These are phyloP conservation scores for Reticulitermes speratus DNA, from an alignment of 1,140 invertebrate species.

Conservation along the genomic window DNA sequence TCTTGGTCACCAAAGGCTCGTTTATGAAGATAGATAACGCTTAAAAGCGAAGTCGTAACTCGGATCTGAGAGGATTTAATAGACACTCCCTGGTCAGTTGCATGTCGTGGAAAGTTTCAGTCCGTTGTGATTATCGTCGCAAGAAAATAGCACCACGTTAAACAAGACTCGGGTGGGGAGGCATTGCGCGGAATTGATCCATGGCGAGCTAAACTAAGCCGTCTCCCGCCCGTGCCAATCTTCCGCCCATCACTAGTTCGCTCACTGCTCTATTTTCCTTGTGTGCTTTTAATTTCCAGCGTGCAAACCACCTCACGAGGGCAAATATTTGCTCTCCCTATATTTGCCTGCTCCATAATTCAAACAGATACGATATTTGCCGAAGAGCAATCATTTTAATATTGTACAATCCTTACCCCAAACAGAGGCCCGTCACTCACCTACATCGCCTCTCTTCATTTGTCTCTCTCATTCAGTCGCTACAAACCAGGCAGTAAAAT, in stretches of 20 bases:
- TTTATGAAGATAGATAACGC: too few relatives aligned
- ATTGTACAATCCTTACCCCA: conserved; percentile 40
- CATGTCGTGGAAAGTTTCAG: too few relatives aligned
- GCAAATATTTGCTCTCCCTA: conserved; percentile 41
- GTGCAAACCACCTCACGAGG: conserved; percentile 39
- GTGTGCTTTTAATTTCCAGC: conserved; percentile 43
- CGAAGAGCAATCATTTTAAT: conserved; percentile 43
- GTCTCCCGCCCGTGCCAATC: not conserved
- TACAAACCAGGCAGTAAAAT: not conserved
- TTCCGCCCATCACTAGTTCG: conserved; percentile 22
- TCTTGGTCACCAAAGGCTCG: too few relatives aligned
- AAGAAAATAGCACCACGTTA: too few relatives aligned
- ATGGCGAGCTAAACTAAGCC: not conserved
- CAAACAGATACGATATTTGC: conserved; percentile 42
- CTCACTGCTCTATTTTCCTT: conserved; percentile 42
- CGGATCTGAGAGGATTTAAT: too few relatives aligned
- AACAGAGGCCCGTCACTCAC: conserved; percentile 34
- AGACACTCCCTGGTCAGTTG: too few relatives aligned
- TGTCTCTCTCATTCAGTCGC: conserved; percentile 22
- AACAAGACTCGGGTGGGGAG: too few relatives aligned
- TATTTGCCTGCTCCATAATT: conserved; percentile 43
- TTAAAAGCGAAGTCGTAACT: too few relatives aligned
- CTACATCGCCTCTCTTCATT: not conserved
- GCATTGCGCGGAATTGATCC: not conserved
- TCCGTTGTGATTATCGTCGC: too few relatives aligned